These are phyloP conservation scores for Pyralis farinalis DNA, from an alignment of 2,888 invertebrate species.

Conservation along the genomic window DNA sequence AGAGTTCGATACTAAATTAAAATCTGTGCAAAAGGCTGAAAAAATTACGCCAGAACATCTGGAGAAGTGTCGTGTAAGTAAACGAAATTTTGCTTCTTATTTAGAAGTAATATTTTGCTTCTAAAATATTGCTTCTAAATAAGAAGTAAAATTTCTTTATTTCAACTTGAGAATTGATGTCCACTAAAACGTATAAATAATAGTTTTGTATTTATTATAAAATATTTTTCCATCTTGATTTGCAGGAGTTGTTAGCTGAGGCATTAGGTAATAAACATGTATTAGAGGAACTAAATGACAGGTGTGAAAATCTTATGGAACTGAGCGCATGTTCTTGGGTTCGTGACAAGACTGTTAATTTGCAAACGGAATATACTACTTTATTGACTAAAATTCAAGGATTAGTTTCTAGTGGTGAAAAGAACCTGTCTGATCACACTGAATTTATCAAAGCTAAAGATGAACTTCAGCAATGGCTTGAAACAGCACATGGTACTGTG, in stretches of 20 bases:
- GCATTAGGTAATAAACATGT: constrained; percentile 88
- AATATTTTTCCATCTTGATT: constrained; percentile 13
- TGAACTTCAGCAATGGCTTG: constrained; percentile 91
- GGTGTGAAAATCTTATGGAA: constrained; percentile 93
- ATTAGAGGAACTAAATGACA: constrained; percentile 92
- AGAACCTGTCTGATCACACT: constrained; percentile 94
- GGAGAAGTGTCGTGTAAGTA: constrained; percentile 85
- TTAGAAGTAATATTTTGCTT: background rate
- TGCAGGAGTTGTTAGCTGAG: constrained; percentile 85
- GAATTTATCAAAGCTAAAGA: constrained; percentile 94
- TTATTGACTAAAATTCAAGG: constrained; percentile 90
- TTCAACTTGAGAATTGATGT: too few species aligned
- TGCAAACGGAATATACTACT: constrained; percentile 91
- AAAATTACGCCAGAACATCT: constrained; percentile 91
- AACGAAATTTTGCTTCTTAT: constrained; percentile 1
- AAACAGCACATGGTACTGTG: constrained; percentile 89
- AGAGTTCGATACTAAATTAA: constrained; percentile 84
- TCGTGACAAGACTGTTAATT: constrained; percentile 91
- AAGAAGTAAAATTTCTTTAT: too few species aligned
- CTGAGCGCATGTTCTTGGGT: constrained; percentile 92
- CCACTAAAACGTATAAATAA: background rate
- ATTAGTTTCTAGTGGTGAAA: constrained; percentile 92
- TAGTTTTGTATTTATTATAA: background rate
- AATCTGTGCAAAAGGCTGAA: constrained; percentile 84
- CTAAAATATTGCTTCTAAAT: too few species aligned